Conservation (phyloP, 2,888 invertebrate genomes). For the Caradrina kadenii region DNA sequence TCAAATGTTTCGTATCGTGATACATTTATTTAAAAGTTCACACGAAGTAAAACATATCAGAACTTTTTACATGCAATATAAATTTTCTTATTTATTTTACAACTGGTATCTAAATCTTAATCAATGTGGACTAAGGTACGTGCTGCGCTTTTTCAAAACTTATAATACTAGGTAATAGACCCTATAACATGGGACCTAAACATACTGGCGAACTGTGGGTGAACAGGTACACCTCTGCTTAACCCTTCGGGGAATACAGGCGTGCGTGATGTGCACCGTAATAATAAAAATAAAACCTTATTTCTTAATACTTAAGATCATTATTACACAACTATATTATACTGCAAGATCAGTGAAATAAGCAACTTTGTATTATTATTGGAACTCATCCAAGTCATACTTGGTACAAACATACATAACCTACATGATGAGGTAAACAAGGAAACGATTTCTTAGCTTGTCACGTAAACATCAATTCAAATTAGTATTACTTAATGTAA, state of each 20-base stretch:
- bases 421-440: constrained; percentile 54
- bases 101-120: background rate
- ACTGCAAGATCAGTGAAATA: constrained; percentile 47
- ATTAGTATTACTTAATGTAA: constrained; percentile 59
- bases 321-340: constrained; percentile 34
- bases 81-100: background rate
- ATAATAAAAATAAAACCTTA: constrained; percentile 7
- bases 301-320: constrained; percentile 16
- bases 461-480: constrained; percentile 60
- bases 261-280: too few relatives aligned
- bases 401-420: constrained; percentile 49
- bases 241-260: too few relatives aligned
- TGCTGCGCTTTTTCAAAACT: background rate
- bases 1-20: constrained; percentile 31
- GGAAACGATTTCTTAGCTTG: constrained; percentile 45
- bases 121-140: background rate
- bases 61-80: background rate
- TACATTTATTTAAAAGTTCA: constrained; percentile 25
- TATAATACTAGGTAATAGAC: too few relatives aligned
- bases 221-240: too few relatives aligned
- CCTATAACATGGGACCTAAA: too few relatives aligned
- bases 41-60: constrained; percentile 5
- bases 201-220: too few relatives aligned
- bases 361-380: constrained; percentile 66
- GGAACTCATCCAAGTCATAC: constrained; percentile 67